Evolutionary conservation across 2,888 invertebrate species (phyloP).

Genomic region (Oasisia sp.): DNA sequence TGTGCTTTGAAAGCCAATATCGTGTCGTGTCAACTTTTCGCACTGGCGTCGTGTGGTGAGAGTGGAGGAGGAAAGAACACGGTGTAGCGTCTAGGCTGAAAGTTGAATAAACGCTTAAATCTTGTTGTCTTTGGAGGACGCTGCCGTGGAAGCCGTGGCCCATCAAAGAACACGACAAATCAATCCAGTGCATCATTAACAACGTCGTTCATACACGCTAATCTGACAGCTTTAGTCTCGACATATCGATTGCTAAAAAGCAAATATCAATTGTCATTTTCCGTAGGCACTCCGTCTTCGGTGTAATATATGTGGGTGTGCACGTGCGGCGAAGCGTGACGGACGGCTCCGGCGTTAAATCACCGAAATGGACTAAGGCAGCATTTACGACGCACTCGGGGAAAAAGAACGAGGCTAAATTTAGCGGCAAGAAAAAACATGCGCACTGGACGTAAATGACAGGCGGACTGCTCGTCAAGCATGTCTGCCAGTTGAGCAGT

Average conservation of each 20-base stretch:
- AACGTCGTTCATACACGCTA: not conserved
- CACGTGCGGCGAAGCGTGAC: not conserved
- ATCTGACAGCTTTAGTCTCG: slow-evolving; percentile 13
- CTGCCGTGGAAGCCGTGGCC: not conserved
- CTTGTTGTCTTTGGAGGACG: not conserved
- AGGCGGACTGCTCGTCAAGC: not conserved
- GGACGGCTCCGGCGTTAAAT: not conserved
- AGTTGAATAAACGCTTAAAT: not conserved
- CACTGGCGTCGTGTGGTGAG: not conserved
- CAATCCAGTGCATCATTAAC: not conserved
- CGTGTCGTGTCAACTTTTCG: not conserved
- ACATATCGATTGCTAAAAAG: slow-evolving; percentile 17
- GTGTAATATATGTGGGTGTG: not conserved
- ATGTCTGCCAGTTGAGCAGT: not conserved
- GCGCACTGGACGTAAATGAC: not conserved
- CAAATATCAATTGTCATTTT: not conserved
- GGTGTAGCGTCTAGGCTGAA: not conserved
- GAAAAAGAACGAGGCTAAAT: not conserved
- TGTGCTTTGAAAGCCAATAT: not conserved
- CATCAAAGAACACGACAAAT: not conserved
- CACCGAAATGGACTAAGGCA: not conserved
- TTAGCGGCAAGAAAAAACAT: not conserved
- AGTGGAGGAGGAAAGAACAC: not conserved
- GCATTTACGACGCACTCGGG: not conserved
- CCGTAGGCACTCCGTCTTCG: not conserved